Conservation (phyloP, 2,888 invertebrate genomes). For the Cephus spinipes region DNA sequence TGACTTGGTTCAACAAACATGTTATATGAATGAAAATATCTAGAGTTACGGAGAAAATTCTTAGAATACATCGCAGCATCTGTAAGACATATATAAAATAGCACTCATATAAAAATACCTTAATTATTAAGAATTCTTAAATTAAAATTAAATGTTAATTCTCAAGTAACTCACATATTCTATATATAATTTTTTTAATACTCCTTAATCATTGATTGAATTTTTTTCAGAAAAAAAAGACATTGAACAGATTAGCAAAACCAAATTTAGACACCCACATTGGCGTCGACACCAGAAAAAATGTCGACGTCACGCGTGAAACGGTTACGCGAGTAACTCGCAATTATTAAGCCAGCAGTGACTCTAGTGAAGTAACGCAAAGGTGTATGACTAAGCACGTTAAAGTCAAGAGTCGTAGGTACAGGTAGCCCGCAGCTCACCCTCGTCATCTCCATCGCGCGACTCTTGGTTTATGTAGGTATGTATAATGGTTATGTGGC, state of each 20-base stretch:
- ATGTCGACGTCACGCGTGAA: not conserved
- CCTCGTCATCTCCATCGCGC: slow-evolving; percentile 18
- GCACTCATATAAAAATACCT: no score
- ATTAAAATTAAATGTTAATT: not conserved
- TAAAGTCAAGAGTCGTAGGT: slow-evolving; percentile 21
- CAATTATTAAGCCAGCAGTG: not conserved
- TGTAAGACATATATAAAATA: not conserved
- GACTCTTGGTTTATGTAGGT: slow-evolving; percentile 8
- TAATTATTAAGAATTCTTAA: not conserved
- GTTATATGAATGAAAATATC: not conserved
- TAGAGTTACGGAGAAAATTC: not conserved
- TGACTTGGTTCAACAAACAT: not conserved
- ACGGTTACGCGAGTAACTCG: not conserved
- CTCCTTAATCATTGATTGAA: not conserved
- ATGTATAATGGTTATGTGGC: slow-evolving; percentile 9
- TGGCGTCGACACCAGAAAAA: not conserved
- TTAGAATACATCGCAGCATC: not conserved
- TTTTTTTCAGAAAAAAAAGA: not conserved
- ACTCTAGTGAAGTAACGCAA: slow-evolving; percentile 9
- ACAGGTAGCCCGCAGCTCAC: slow-evolving; percentile 10
- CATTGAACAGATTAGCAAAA: not conserved
- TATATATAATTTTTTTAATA: not conserved
- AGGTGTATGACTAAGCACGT: slow-evolving; percentile 20
- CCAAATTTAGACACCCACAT: not conserved
- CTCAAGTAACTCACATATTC: not conserved